Conservation (phyloP, 2,888 invertebrate genomes). For the Cheilosia soror region DNA sequence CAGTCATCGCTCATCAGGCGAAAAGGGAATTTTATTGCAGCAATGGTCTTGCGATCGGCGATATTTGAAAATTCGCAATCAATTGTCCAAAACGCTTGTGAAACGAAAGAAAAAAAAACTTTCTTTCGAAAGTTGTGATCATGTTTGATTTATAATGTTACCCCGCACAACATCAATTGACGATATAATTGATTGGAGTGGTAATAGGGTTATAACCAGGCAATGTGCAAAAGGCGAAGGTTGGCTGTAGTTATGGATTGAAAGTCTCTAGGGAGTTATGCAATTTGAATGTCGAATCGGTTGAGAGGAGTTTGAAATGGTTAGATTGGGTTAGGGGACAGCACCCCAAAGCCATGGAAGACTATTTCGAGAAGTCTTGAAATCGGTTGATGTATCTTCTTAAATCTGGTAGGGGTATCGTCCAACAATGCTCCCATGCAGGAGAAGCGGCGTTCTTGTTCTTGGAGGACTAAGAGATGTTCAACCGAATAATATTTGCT, state of each 20-base stretch:
- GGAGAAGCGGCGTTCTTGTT: no score
- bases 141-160: conserved; percentile 1
- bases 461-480: no score
- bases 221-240: not conserved
- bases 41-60: conserved; percentile 1
- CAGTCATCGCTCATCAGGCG: no score
- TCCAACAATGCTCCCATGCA: no score
- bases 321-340: no score
- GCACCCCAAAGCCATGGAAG: no score
- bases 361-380: no score
- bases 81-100: not conserved
- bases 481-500: no score
- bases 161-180: not conserved
- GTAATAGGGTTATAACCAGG: not conserved
- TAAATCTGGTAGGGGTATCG: no score
- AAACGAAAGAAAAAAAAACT: conserved; percentile 1
- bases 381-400: no score
- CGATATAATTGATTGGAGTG: not conserved
- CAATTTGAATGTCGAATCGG: not conserved
- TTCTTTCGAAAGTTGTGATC: conserved; percentile 33
- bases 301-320: no score
- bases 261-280: not conserved
- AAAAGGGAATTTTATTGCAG: conserved; percentile 34
- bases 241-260: not conserved
- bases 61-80: conserved; percentile 6